Evolutionary conservation across 2,888 invertebrate genomes (phyloP).

Genomic region (Synergus umbraculus): DNA sequence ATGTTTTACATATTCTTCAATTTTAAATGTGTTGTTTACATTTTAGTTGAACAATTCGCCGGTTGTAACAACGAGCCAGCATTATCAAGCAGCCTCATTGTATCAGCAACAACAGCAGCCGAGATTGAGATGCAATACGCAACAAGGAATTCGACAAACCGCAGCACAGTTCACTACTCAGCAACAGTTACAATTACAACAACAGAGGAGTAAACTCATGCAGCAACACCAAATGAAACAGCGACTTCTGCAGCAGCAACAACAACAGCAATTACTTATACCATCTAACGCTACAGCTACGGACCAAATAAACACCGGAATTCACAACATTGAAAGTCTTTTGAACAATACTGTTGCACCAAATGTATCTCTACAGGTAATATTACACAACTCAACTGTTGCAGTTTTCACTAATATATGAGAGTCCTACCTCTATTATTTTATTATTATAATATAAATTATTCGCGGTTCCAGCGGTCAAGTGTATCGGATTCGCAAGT

Average conservation of each 20-base stretch:
- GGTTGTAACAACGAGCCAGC: slow-evolving; percentile 74
- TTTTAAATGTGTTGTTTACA: not conserved
- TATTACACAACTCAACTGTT: not conserved
- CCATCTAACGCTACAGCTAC: slow-evolving; percentile 86
- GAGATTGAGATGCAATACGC: slow-evolving; percentile 61
- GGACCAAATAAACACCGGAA: slow-evolving; percentile 79
- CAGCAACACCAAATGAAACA: slow-evolving; percentile 81
- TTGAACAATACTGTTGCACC: slow-evolving; percentile 92
- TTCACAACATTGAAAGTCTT: slow-evolving; percentile 89
- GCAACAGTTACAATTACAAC: slow-evolving; percentile 79
- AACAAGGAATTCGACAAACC: slow-evolving; percentile 71
- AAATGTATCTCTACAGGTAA: slow-evolving; percentile 90
- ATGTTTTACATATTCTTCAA: slow-evolving; percentile 4
- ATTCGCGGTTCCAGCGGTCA: slow-evolving; percentile 73
- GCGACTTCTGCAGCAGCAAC: slow-evolving; percentile 87
- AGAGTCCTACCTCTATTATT: too few relatives aligned
- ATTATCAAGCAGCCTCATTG: slow-evolving; percentile 70
- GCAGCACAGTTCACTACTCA: slow-evolving; percentile 68
- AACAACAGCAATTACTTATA: slow-evolving; percentile 89
- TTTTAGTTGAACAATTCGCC: slow-evolving; percentile 71
- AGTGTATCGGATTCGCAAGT: slow-evolving; percentile 80
- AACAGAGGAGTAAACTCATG: slow-evolving; percentile 73
- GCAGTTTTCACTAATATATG: not conserved
- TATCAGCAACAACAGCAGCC: slow-evolving; percentile 76
- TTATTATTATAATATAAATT: not conserved